phyloP scores from a whole-genome alignment of 2,888 invertebrate species.

The Chalcis sispes region DNA sequence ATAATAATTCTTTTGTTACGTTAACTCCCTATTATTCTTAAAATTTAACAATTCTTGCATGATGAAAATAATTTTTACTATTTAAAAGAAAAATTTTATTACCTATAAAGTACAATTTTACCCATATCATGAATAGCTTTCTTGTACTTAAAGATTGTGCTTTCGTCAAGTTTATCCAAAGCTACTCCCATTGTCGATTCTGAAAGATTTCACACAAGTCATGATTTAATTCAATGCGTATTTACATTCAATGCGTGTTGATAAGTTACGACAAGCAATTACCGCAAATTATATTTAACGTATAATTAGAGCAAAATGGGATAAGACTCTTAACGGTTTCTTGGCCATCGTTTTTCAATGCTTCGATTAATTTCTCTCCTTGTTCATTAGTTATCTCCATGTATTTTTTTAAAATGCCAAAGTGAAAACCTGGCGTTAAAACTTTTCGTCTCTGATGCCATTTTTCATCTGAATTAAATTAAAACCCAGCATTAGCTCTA shows the following conservation, averaged over 20 bases:
- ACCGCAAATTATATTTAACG: slow-evolving; percentile 60
- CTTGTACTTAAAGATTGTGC: slow-evolving; percentile 35
- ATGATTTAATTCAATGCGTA: no score
- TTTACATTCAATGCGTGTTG: no score
- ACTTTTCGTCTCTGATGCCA: slow-evolving; percentile 60
- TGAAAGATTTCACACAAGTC: not conserved
- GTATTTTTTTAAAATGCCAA: slow-evolving; percentile 56
- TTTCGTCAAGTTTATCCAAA: slow-evolving; percentile 36
- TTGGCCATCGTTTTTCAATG: slow-evolving; percentile 47
- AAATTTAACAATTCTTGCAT: not conserved
- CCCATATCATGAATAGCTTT: slow-evolving; percentile 49
- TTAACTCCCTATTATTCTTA: not conserved
- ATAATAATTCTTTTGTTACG: not conserved
- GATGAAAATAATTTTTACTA: not conserved
- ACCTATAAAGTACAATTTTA: not conserved
- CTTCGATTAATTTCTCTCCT: slow-evolving; percentile 46
- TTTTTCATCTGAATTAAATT: slow-evolving; percentile 50
- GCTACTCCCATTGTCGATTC: slow-evolving; percentile 55
- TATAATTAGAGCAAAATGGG: slow-evolving; percentile 55
- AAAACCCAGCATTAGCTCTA: not conserved
- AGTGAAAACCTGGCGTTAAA: slow-evolving; percentile 59
- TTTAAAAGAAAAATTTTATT: no score
- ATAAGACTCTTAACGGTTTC: slow-evolving; percentile 51
- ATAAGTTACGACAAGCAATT: no score
- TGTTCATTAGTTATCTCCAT: slow-evolving; percentile 54